Percentiles rank a stretch among this genome's conserved stretches.
phyloP scores from a whole-genome alignment of 2,888 invertebrate genomes.

The Campaea margaritaria region DNA sequence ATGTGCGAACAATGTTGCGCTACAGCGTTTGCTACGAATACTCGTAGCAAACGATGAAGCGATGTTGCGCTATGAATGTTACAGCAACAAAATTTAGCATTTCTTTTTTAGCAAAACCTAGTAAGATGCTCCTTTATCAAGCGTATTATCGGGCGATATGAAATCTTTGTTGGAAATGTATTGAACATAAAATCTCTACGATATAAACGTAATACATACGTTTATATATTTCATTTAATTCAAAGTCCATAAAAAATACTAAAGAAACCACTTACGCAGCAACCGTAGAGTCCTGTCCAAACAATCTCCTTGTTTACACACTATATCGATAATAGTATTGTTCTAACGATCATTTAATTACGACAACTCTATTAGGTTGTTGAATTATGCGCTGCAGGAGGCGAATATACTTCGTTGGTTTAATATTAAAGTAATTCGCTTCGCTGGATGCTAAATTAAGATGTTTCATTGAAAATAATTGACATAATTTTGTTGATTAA shows the following conservation, averaged over 20 bases:
- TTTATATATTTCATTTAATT: too few species aligned
- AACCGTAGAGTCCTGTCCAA: slow-evolving; percentile 42
- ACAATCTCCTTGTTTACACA: slow-evolving; percentile 59
- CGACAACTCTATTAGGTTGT: slow-evolving; percentile 46
- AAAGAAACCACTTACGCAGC: slow-evolving; percentile 19
- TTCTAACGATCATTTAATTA: slow-evolving; percentile 50
- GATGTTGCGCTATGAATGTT: slow-evolving; percentile 8
- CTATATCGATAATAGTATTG: slow-evolving; percentile 54
- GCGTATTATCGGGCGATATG: too few species aligned
- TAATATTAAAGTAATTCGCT: slow-evolving; percentile 1
- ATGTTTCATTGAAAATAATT: slow-evolving; percentile 3
- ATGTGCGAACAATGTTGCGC: slow-evolving; percentile 1
- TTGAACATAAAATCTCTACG: too few species aligned
- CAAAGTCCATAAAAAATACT: slow-evolving; percentile 20
- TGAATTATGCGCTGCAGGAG: slow-evolving; percentile 11
- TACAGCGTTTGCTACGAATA: slow-evolving; percentile 21
- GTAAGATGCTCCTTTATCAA: too few species aligned
- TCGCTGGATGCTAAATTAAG: neutral
- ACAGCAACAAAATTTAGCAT: neutral
- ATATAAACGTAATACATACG: too few species aligned
- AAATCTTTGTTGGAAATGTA: neutral
- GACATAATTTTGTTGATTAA: neutral
- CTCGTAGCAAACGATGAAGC: too few species aligned
- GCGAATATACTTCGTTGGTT: slow-evolving; percentile 7
- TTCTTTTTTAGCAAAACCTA: too few species aligned